Conservation (phyloP, 2,888 invertebrate species). For the Cyaniris semiargus region DNA sequence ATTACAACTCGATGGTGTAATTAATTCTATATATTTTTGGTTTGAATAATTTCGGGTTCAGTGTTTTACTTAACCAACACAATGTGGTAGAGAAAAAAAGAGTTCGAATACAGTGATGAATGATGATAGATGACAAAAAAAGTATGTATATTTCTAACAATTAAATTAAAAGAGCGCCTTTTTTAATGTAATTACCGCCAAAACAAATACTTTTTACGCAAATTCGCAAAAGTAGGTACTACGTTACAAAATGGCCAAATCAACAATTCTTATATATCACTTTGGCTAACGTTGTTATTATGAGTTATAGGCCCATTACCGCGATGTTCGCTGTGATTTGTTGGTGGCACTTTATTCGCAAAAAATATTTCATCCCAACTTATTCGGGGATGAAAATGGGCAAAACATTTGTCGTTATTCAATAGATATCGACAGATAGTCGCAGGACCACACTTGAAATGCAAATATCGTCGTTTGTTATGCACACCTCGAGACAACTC, state of each 20-base stretch:
- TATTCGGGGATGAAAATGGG: background rate
- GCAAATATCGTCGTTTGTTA: background rate
- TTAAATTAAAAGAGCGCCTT: background rate
- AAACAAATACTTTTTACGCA: background rate
- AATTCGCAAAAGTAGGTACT: background rate
- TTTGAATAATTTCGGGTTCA: background rate
- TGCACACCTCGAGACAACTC: constrained; percentile 7
- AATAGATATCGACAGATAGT: constrained; percentile 16
- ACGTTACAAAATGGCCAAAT: constrained; percentile 2
- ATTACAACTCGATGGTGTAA: background rate
- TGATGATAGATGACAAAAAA: no score
- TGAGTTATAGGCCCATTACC: constrained; percentile 25
- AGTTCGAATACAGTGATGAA: background rate
- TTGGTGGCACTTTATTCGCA: constrained; percentile 3
- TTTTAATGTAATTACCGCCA: no score
- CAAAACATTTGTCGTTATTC: constrained; percentile 5
- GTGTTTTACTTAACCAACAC: background rate
- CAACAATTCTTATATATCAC: constrained; percentile 1
- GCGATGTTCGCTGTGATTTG: constrained; percentile 26
- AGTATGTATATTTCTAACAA: background rate
- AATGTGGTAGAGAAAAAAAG: background rate
- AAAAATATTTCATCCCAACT: constrained; percentile 16
- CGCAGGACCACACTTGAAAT: background rate
- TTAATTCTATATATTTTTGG: background rate
- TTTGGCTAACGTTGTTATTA: constrained; percentile 10